These are phyloP conservation scores for Tridacna gigas DNA, from an alignment of 2,888 invertebrate species.

Conservation along the genomic window DNA sequence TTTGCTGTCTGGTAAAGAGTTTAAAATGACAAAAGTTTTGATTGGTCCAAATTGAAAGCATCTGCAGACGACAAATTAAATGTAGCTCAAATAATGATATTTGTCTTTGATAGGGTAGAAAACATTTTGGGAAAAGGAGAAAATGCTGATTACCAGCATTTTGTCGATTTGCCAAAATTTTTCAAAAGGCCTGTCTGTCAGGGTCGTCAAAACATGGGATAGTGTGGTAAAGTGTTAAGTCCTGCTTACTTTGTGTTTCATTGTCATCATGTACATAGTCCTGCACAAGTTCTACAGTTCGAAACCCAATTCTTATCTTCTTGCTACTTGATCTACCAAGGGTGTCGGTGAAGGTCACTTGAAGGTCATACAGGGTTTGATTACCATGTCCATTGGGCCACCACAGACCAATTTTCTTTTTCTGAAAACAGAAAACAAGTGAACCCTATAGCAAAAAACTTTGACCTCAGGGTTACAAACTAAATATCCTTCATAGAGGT, in stretches of 20 bases:
- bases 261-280: slow-evolving; percentile 85
- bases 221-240: background rate
- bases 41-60: too few species aligned
- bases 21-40: too few species aligned
- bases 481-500: too few species aligned
- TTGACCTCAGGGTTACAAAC: too few species aligned
- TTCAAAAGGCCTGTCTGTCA: too few species aligned
- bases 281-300: slow-evolving; percentile 93
- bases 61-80: background rate
- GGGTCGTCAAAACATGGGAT: too few species aligned
- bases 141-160: background rate
- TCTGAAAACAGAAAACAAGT: slow-evolving; percentile 35
- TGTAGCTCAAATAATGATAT: too few species aligned
- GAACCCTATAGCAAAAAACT: too few species aligned
- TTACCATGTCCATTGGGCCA: slow-evolving; percentile 94
- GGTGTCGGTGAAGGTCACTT: slow-evolving; percentile 84
- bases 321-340: slow-evolving; percentile 83
- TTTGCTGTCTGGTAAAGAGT: too few species aligned
- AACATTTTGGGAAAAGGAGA: background rate
- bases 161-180: background rate
- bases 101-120: too few species aligned
- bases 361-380: slow-evolving; percentile 89
- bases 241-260: background rate
- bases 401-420: slow-evolving; percentile 89
- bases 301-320: slow-evolving; percentile 91